Conservation (phyloP, 2,113 vertebrate species). For the Chrysemys picta region DNA sequence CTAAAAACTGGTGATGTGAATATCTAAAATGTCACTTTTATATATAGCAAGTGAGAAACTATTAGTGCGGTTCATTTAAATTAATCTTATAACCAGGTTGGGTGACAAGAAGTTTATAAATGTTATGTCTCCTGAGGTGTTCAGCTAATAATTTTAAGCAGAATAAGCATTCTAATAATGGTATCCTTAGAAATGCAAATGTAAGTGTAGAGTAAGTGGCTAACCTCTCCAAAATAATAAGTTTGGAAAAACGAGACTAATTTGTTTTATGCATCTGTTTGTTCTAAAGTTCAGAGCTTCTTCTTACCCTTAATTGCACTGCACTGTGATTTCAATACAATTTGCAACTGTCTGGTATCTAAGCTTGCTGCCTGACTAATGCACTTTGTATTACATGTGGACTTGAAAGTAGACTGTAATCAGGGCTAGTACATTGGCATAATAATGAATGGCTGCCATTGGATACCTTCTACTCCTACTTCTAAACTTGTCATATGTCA, state of each 20-base stretch:
- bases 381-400: not conserved
- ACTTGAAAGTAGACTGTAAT: not conserved
- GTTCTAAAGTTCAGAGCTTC: not conserved
- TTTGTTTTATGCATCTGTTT: not conserved
- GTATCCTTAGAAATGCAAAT: slow-evolving; percentile 34
- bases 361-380: not conserved
- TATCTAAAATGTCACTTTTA: slow-evolving; percentile 44
- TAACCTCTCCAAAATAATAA: not conserved
- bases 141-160: slow-evolving; percentile 50
- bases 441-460: not conserved
- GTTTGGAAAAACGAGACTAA: not conserved
- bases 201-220: not conserved
- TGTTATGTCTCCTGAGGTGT: slow-evolving; percentile 55
- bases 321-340: not conserved
- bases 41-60: slow-evolving; percentile 50
- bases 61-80: slow-evolving; percentile 62
- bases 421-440: not conserved
- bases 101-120: slow-evolving; percentile 65
- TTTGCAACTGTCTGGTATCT: not conserved
- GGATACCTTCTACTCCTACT: not conserved
- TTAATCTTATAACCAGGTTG: slow-evolving; percentile 51
- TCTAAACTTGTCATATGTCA: not conserved
- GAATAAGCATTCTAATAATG: slow-evolving; percentile 27
- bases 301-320: not conserved
- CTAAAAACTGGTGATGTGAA: not conserved